Evolutionary conservation across 1,140 invertebrate species (phyloP), one percentile per base, ranked within the genome.

Genomic region (Leptopilina boulardi): DNA sequence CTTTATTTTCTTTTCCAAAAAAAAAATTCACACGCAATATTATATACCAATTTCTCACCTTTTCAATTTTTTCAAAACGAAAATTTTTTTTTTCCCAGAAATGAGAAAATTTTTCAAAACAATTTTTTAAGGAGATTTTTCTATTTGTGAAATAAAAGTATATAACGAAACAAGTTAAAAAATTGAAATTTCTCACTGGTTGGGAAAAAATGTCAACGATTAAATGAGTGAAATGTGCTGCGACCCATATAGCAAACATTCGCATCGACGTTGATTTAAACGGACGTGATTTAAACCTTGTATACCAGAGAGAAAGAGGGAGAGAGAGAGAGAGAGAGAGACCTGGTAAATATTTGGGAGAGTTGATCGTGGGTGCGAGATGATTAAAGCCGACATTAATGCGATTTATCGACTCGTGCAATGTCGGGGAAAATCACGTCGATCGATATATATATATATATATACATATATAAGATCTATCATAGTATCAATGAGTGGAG

Each of bases 341-440:
- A 13, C 13, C 59, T 66, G 59, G 59, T 66, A 66, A 66, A 66
- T 66, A 66, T 66, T 66, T 66, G 59, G 59, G 59, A 66, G 26
- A 66, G 59, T 66, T 30, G 59, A 66, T 66, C 23, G 59, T 66
- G 59, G 59, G 26, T 34, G 59, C 11, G 59, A 66, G 21, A 34
- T 66, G 59, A 66, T 66, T 66, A 34, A 66, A 66, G 3, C 26
- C 59, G 59, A 66, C 59, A 26, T 66, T 66, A 66, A 66, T 66
- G 59, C 59, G 59, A 66, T 30, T 66, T 30, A 66, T 66, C 23
- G 59, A 30, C 13, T 66, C 23, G 59, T 30, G 26, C 59, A 34
- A 66, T 30, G 26, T 66, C 59, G 59, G 26, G 26, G 59, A 66
- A 66, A 66, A 30, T 66, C 59, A 66, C 23, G 26, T 66, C 13